Conservation (phyloP, 2,113 vertebrate genomes). For the Hoplias malabaricus region DNA sequence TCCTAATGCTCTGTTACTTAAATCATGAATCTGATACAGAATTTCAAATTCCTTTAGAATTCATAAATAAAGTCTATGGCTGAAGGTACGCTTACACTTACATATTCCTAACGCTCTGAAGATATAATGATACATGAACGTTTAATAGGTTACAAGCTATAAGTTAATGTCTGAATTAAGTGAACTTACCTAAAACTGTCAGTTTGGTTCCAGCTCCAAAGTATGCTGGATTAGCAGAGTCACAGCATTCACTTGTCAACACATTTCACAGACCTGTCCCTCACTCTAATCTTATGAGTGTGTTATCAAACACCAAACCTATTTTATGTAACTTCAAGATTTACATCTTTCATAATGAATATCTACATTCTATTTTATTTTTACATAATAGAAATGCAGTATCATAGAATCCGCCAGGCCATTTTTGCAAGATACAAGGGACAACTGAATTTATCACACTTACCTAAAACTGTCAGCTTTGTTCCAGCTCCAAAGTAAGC, state of each 20-base stretch:
- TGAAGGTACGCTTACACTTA: too few species aligned
- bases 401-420: background rate
- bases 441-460: background rate
- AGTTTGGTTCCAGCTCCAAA: background rate
- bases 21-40: too few species aligned
- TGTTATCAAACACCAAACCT: background rate
- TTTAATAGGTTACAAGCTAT: background rate
- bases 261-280: background rate
- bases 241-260: background rate
- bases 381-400: conserved; percentile 5
- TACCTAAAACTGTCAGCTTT: conserved; percentile 47
- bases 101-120: too few species aligned
- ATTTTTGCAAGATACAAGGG: background rate
- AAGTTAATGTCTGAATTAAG: background rate
- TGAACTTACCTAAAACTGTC: background rate
- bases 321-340: background rate
- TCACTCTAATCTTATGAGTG: background rate
- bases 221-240: background rate
- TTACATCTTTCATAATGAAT: background rate
- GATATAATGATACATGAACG: too few species aligned
- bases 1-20: too few species aligned
- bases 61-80: too few species aligned
- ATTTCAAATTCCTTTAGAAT: too few species aligned
- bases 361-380: background rate
- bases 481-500: conserved; percentile 50